Conservation (phyloP, 2,888 invertebrate genomes). For the Lathronympha strigana region DNA sequence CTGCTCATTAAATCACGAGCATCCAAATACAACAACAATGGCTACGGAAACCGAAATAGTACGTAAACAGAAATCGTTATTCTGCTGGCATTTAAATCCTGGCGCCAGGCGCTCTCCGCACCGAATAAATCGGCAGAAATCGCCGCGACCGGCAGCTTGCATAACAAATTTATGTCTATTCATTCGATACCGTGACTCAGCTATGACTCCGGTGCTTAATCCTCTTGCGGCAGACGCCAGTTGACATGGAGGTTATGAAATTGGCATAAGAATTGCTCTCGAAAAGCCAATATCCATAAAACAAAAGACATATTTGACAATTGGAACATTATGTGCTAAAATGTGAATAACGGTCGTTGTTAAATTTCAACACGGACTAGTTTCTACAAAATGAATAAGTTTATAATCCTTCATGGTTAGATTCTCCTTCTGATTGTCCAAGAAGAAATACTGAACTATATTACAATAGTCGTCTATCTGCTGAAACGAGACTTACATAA, state of each 20-base stretch:
- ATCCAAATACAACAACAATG: slow-evolving; percentile 12
- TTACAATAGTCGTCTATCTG: too few species aligned
- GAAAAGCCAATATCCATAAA: slow-evolving; percentile 21
- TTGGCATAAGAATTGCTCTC: slow-evolving; percentile 24
- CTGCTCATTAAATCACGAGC: slow-evolving; percentile 10
- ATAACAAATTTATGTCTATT: slow-evolving; percentile 43
- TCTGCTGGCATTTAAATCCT: slow-evolving; percentile 35
- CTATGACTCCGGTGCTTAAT: slow-evolving; percentile 45
- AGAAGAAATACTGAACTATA: too few species aligned
- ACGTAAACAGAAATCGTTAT: slow-evolving; percentile 29
- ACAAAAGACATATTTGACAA: slow-evolving; percentile 11
- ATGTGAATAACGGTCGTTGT: neutral
- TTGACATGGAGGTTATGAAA: slow-evolving; percentile 40
- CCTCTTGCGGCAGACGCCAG: slow-evolving; percentile 40
- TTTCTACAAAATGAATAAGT: neutral
- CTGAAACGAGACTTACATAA: neutral
- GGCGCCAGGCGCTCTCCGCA: slow-evolving; percentile 45
- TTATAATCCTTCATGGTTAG: neutral
- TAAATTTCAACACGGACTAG: neutral
- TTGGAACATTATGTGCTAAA: neutral
- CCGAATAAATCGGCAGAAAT: slow-evolving; percentile 44
- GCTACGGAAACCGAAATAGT: slow-evolving; percentile 21
- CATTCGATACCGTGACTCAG: slow-evolving; percentile 46
- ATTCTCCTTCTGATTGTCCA: neutral
- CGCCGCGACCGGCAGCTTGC: slow-evolving; percentile 44